phyloP scores from a whole-genome alignment of 2,797 vertebrate genomes.

The Adrianichthys oophorus region DNA sequence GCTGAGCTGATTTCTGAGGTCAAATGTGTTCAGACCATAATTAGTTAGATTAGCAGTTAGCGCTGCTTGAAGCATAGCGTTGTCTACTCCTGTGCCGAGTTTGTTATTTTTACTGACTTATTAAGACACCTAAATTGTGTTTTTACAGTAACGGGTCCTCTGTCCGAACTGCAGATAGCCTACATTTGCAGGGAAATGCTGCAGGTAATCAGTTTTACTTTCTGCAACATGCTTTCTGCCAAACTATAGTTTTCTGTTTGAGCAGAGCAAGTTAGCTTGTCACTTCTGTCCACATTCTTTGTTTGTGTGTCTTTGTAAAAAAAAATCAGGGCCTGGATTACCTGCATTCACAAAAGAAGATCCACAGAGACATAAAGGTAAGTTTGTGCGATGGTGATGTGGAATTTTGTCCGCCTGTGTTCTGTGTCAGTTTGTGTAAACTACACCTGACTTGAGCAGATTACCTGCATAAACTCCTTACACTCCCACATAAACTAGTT shows the following conservation, averaged over 20 bases:
- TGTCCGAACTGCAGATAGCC: slow-evolving; percentile 87
- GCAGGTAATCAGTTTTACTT: slow-evolving; percentile 69
- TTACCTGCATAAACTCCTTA: no score
- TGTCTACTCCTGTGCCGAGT: no score
- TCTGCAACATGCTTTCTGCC: neutral
- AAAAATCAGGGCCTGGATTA: slow-evolving; percentile 85
- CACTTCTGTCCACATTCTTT: slow-evolving; percentile 5
- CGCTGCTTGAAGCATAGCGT: no score
- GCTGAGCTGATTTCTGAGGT: no score
- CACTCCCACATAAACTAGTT: no score
- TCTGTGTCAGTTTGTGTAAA: neutral
- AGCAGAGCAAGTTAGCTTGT: neutral
- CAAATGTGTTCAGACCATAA: no score
- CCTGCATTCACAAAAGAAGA: slow-evolving; percentile 89
- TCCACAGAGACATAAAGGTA: slow-evolving; percentile 94
- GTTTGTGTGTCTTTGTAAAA: slow-evolving; percentile 21
- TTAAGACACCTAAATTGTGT: neutral
- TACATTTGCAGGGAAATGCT: slow-evolving; percentile 90
- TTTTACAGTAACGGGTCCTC: slow-evolving; percentile 83
- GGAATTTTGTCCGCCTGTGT: neutral
- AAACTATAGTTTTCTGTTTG: neutral
- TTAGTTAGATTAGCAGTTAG: no score
- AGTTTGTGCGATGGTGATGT: neutral
- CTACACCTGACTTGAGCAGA: neutral
- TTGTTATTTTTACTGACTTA: no score